phyloP scores from a whole-genome alignment of 1,140 invertebrate species.

The Habropoda laboriosa region DNA sequence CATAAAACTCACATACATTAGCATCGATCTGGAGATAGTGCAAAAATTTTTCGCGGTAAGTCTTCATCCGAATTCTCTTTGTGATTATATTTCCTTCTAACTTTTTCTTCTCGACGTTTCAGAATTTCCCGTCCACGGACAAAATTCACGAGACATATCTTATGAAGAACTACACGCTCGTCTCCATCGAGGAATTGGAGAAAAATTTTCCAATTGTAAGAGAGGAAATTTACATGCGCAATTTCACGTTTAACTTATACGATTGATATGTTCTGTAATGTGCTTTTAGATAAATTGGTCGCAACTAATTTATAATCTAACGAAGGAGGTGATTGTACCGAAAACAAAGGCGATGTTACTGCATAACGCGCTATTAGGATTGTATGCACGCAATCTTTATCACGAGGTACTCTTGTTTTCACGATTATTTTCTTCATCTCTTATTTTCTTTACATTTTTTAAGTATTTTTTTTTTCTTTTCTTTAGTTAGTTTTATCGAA shows the following conservation, averaged over 20 bases:
- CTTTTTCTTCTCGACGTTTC: conserved; percentile 10
- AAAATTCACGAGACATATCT: conserved; percentile 60
- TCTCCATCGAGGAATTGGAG: conserved; percentile 41
- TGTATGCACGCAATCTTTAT: conserved; percentile 68
- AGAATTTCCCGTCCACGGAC: conserved; percentile 55
- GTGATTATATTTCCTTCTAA: not conserved
- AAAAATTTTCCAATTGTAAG: conserved; percentile 50
- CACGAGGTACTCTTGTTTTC: conserved; percentile 53
- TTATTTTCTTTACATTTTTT: not conserved
- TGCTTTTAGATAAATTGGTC: conserved; percentile 62
- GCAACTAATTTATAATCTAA: conserved; percentile 47
- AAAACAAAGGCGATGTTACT: conserved; percentile 19
- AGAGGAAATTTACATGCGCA: not conserved
- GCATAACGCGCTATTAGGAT: conserved; percentile 66
- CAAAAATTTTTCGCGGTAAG: conserved; percentile 59
- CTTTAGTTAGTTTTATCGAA: conserved; percentile 57
- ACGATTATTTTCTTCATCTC: not conserved
- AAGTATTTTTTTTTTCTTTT: not conserved
- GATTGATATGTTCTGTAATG: not conserved
- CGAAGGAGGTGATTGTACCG: not conserved
- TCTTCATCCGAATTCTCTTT: not conserved
- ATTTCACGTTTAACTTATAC: not conserved
- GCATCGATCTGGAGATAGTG: conserved; percentile 59
- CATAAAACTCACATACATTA: conserved; percentile 16
- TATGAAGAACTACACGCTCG: conserved; percentile 49